Evolutionary conservation across 1,140 invertebrate genomes (phyloP), one percentile per base, ranked within the genome.

Genomic region (Riptortus pedestris): DNA sequence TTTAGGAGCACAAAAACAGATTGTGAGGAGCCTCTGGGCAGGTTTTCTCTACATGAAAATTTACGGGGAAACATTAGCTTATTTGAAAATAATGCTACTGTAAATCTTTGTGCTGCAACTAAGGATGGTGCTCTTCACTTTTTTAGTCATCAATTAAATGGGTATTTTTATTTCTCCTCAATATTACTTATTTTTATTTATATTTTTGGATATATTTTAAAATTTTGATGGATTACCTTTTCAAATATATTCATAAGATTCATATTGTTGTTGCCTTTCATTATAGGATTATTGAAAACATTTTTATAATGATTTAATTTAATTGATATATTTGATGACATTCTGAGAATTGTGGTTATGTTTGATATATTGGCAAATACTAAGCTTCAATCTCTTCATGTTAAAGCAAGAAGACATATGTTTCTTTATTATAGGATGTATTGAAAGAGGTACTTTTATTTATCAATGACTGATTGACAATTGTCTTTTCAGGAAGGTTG

Each of bases 41-140:
- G 72, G 12, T 58, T 76, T 48, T 45, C 61, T 7, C 26, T 68
- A 28, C 29, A 26, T 45, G 65, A 68, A 45, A 31, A 7, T n/a
- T 11, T 66, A 2, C 28, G 33, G 16, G 45, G 58, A 24, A 11
- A 29, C 5, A 55, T 66, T n/a, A 60, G 61, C 38, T 22, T 38
- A 9, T 18, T 43, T 20, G 62, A 66, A 52, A 38, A 45, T 28
- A 45, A 64, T n/a, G 62, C 43, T 27, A 38, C n/a, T 60, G 1
- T 61, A 28, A 26, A 78, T 62, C 69, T 89, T 33, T 78, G 79
- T 7, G 84, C 83, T 14, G 79, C 84, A 0, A 88, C 86, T 0
- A 80, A 82, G 67, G 85, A 80, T 72, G 90, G 90, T 16, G 81
- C 85, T 45, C 80, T 87, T 51, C 83, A 91, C 72, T 75, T 90